phyloP scores from a whole-genome alignment of 2,113 vertebrate genomes.

The Mustelus asterias region DNA sequence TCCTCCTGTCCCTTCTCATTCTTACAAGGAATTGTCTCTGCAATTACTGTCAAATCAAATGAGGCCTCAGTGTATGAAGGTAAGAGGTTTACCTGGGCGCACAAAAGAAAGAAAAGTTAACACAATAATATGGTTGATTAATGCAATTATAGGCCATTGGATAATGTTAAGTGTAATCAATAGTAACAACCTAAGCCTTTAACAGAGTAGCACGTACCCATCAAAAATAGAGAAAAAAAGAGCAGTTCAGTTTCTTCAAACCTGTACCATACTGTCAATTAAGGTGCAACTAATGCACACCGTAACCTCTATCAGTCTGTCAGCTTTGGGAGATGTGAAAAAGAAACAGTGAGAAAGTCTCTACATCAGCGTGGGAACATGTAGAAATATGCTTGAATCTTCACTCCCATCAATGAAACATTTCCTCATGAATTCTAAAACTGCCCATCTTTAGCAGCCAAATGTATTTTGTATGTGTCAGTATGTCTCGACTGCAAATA shows the following conservation, averaged over 20 bases:
- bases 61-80: neutral
- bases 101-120: neutral
- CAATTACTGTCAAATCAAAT: neutral
- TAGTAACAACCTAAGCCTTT: too few relatives aligned
- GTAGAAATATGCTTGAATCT: neutral
- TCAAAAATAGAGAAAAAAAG: neutral
- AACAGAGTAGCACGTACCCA: neutral
- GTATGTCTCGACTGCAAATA: neutral
- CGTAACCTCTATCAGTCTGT: neutral
- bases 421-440: neutral
- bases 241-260: neutral
- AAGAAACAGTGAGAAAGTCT: neutral
- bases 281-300: neutral
- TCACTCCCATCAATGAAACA: neutral
- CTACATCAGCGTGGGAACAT: neutral
- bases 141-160: too few relatives aligned
- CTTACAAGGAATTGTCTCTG: neutral
- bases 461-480: neutral
- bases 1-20: neutral
- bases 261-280: neutral
- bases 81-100: neutral
- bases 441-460: neutral
- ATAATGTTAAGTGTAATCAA: too few relatives aligned
- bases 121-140: too few relatives aligned
- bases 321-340: neutral